Evolutionary conservation across 2,797 vertebrate species (phyloP).

Genomic region (Acanthurus tractus): DNA sequence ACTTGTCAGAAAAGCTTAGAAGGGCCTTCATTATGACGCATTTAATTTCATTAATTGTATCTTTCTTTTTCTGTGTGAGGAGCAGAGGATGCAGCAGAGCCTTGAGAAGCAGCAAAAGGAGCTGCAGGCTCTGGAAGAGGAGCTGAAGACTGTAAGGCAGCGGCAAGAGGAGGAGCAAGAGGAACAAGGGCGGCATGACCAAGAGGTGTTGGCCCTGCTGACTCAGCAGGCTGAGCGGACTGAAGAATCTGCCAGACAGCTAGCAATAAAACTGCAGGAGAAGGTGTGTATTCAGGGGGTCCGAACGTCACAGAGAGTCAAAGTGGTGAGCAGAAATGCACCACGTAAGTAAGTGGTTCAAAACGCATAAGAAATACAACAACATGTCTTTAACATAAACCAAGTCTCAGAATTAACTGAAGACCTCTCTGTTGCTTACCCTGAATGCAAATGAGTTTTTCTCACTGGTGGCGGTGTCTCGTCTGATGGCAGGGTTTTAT

Average conservation of each 20-base stretch:
- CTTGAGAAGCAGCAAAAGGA: slow-evolving; percentile 62
- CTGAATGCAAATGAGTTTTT: slow-evolving; percentile 32
- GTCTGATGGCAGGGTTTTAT: slow-evolving; percentile 24
- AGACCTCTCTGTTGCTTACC: neutral
- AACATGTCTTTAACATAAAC: neutral
- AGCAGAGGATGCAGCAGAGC: slow-evolving; percentile 73
- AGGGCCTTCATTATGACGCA: too few species aligned
- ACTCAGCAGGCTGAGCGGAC: slow-evolving; percentile 66
- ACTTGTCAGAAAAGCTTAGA: neutral
- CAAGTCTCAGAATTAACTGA: neutral
- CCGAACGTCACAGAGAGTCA: neutral
- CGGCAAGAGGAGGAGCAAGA: slow-evolving; percentile 29
- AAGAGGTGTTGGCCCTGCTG: slow-evolving; percentile 45
- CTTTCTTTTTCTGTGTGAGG: neutral
- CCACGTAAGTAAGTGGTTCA: neutral
- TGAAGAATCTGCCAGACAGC: slow-evolving; percentile 58
- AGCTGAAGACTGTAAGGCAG: slow-evolving; percentile 62
- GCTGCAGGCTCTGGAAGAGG: slow-evolving; percentile 40
- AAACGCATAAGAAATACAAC: neutral
- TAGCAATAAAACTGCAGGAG: slow-evolving; percentile 70
- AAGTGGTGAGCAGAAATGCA: neutral
- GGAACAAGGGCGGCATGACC: slow-evolving; percentile 53
- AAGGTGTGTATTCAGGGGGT: slow-evolving; percentile 65
- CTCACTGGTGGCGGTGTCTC: slow-evolving; percentile 1
- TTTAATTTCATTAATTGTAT: neutral